phyloP scores from a whole-genome alignment of 2,888 invertebrate genomes.

The Drosophila pseudotalamancana region DNA sequence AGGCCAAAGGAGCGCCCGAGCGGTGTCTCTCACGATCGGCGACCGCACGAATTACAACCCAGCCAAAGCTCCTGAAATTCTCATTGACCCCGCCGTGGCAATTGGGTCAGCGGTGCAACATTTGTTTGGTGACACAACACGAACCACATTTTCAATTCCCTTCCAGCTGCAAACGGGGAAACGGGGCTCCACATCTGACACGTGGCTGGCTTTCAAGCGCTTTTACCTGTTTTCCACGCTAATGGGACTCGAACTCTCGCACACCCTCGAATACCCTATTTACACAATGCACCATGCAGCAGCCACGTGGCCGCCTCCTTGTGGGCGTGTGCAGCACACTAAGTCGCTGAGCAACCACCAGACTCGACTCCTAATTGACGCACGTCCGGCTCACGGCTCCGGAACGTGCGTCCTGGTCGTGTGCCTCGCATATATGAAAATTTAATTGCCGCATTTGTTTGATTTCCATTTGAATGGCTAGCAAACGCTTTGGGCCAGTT shows the following conservation, averaged over 20 bases:
- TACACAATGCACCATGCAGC: slow-evolving; percentile 54
- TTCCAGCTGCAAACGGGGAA: background rate
- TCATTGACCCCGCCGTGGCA: slow-evolving; percentile 73
- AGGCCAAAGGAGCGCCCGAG: slow-evolving; percentile 59
- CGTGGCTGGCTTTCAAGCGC: slow-evolving; percentile 53
- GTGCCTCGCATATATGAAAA: slow-evolving; percentile 60
- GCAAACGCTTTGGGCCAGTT: slow-evolving; percentile 12
- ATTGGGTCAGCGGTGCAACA: slow-evolving; percentile 71
- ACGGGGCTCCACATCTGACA: slow-evolving; percentile 35
- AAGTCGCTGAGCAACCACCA: slow-evolving; percentile 57
- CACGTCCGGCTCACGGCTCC: slow-evolving; percentile 39
- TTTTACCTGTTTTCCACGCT: slow-evolving; percentile 53
- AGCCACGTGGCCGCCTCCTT: slow-evolving; percentile 59
- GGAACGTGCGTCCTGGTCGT: slow-evolving; percentile 50
- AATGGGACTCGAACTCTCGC: slow-evolving; percentile 50
- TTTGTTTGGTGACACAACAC: slow-evolving; percentile 72
- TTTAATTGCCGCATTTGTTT: slow-evolving; percentile 73
- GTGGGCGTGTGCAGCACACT: slow-evolving; percentile 50
- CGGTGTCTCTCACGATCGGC: slow-evolving; percentile 46
- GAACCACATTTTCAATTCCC: slow-evolving; percentile 33
- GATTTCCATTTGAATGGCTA: slow-evolving; percentile 27
- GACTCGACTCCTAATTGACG: slow-evolving; percentile 64
- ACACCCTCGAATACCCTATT: slow-evolving; percentile 33
- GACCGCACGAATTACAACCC: slow-evolving; percentile 67
- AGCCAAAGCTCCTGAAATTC: slow-evolving; percentile 73